These are phyloP conservation scores for Agelaius phoeniceus DNA, from an alignment of 2,113 vertebrate species.

Conservation along the genomic window DNA sequence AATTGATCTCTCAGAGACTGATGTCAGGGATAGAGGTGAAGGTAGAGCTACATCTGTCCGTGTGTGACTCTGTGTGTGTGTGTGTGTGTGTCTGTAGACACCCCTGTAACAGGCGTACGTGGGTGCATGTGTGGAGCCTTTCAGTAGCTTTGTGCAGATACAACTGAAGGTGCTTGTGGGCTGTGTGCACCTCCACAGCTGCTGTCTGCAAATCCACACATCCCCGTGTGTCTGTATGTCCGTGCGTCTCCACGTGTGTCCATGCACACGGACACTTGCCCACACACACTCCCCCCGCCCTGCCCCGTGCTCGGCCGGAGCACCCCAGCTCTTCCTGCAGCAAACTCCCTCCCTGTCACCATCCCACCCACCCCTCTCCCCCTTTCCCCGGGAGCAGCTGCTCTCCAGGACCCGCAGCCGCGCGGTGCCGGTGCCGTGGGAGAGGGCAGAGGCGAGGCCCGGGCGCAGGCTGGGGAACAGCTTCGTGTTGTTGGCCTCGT, in stretches of 20 bases:
- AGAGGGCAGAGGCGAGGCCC: neutral
- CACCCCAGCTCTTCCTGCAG: neutral
- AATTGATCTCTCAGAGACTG: neutral
- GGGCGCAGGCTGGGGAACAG: conserved; percentile 41
- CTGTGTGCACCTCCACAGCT: neutral
- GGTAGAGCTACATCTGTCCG: neutral
- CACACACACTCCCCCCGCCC: neutral
- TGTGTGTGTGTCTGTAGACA: neutral
- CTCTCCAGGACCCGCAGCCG: neutral
- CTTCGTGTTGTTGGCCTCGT: conserved; percentile 40
- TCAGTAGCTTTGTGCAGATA: neutral
- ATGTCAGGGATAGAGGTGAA: neutral
- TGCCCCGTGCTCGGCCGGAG: fast-evolving
- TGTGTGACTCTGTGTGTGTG: neutral
- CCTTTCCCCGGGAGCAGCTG: fast-evolving
- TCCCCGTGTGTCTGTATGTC: neutral
- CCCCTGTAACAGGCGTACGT: neutral
- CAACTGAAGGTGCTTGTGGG: neutral
- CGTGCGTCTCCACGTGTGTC: neutral
- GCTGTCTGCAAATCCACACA: neutral
- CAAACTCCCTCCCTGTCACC: fast-evolving
- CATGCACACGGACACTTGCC: fast-evolving
- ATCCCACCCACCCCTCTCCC: too few relatives aligned
- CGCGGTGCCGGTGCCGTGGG: neutral
- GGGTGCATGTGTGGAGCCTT: neutral